Evolutionary conservation across 2,888 invertebrate species (phyloP), one percentile per base, ranked within the genome.

Genomic region (Tribolium freemani): DNA sequence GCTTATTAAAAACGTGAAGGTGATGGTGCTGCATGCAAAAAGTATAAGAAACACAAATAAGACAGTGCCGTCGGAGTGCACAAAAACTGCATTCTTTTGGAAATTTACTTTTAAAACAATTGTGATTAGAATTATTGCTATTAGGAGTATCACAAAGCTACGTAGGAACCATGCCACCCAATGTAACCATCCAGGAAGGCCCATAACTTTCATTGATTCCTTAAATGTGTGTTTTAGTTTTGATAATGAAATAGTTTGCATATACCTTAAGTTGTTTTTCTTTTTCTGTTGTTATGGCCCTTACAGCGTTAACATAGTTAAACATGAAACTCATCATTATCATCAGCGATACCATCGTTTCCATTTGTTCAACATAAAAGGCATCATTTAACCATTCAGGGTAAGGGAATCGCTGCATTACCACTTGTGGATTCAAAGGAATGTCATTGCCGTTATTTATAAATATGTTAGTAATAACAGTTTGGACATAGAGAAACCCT

Each of bases 291-390:
- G 90, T 89, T 20, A 92, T 83, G 54, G 89, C 91, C 84, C 93
- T 91, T 1, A 92, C 90, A 51, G 92, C 92, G 78, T 90, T 69
- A 11, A 74, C 46, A 46, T 91, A 91, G 0, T 92, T 91, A 83
- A 94, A 93, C 72, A 93, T 91, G 80, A 93, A 94, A 80, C 93
- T 92, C 5, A 95, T 87, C 84, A 94, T 87, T 11, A 95, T 87
- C 60, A 95, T 91, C 74, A 93, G 86, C 0, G 94, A 92, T 69
- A 95, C 88, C 75, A 92, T 87, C 8, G 88, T 83, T 79, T 91
- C 89, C 46, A 94, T 83, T 13, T 30, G 26, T 0, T 90, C 89
- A 16, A 89, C 85, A 0, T 93, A 85, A 38, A 93, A 89, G 0
- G 88, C 83, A 83, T 95, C 94, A 10, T 88, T 84, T 0, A 90